phyloP scores from a whole-genome alignment of 2,113 vertebrate genomes.

The Cyphomyrus plagiostoma region DNA sequence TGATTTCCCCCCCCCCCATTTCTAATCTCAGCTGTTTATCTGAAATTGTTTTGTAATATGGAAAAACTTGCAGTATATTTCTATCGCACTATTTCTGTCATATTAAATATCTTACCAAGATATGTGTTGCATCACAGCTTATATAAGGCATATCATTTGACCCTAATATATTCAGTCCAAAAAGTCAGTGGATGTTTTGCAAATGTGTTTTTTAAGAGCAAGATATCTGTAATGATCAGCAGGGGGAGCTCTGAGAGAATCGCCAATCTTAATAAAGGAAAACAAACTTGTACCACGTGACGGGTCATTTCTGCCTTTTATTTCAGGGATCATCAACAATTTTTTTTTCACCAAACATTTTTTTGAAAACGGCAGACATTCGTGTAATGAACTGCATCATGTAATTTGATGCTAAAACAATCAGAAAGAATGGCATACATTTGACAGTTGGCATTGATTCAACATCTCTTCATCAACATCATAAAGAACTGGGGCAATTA shows the following conservation, averaged over 20 bases:
- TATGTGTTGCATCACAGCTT: neutral
- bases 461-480: conserved; percentile 13
- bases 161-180: neutral
- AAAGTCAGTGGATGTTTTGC: neutral
- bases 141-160: neutral
- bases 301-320: neutral
- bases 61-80: neutral
- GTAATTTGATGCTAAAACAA: neutral
- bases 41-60: neutral
- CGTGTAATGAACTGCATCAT: neutral
- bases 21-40: neutral
- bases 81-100: neutral
- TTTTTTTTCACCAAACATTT: conserved; percentile 35
- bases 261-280: neutral
- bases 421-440: neutral
- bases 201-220: conserved; percentile 25
- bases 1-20: neutral
- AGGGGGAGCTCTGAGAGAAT: conserved; percentile 53
- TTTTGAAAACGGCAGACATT: neutral
- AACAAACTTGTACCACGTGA: neutral
- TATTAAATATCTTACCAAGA: neutral
- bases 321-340: conserved; percentile 39
- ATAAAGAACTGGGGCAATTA: conserved; percentile 40
- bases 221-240: conserved; percentile 30
- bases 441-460: neutral